A percentile compares a stretch with the other conserved stretches of the same genome.
phyloP scores from a whole-genome alignment of 2,888 invertebrate genomes.

The Nycteola revayana region DNA sequence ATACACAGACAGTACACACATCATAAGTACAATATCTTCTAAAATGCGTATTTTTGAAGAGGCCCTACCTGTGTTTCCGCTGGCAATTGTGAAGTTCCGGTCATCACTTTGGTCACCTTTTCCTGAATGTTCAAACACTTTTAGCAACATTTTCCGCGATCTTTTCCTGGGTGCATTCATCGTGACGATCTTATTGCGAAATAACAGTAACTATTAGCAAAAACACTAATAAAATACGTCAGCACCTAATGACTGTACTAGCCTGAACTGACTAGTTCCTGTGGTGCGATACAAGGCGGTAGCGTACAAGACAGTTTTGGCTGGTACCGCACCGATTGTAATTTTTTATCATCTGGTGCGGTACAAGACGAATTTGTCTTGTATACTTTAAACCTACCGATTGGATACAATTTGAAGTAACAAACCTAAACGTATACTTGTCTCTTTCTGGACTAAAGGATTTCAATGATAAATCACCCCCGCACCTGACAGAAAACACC shows the following conservation, averaged over 20 bases:
- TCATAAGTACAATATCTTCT: too few species aligned
- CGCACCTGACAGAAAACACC: conserved; percentile 1
- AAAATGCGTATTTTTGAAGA: not conserved
- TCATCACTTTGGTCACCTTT: conserved; percentile 1
- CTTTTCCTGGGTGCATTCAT: conserved; percentile 1
- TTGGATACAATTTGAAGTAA: conserved; percentile 3
- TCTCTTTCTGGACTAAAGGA: conserved; percentile 5
- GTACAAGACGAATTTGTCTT: conserved; percentile 3
- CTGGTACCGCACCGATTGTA: conserved; percentile 5
- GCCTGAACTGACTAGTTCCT: not conserved
- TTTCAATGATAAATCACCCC: conserved; percentile 5
- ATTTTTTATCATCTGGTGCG: too few species aligned
- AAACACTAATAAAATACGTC: conserved; percentile 3
- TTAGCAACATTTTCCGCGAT: conserved; percentile 2
- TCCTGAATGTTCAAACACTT: conserved; percentile 1
- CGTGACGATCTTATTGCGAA: conserved; percentile 1
- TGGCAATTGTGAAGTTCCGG: not conserved
- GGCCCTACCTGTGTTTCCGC: not conserved
- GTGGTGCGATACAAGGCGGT: conserved; percentile 1
- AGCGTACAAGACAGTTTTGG: conserved; percentile 7
- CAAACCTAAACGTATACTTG: conserved; percentile 3
- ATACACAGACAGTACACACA: too few species aligned
- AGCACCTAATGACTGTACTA: not conserved
- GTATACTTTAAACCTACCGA: conserved; percentile 3
- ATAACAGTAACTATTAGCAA: not conserved